phyloP scores from a whole-genome alignment of 2,888 invertebrate species.

The Limnephilus auricula region DNA sequence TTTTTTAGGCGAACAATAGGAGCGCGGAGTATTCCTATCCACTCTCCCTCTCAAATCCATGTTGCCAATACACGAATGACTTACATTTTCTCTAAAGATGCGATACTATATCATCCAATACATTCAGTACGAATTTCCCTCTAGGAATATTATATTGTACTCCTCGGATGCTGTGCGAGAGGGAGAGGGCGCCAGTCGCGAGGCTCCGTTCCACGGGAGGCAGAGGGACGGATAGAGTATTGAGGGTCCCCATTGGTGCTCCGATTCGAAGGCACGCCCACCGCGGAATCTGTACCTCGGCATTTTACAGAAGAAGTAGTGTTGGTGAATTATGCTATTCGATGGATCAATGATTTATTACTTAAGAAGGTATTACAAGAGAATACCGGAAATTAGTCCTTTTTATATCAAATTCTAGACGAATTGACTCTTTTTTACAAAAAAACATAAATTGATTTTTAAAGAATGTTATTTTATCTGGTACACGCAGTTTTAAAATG shows the following conservation, averaged over 20 bases:
- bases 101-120: slow-evolving; percentile 28
- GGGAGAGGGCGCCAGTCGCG: not conserved
- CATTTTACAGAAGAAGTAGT: not conserved
- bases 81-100: not conserved
- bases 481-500: too few species aligned
- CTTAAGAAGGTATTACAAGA: too few species aligned
- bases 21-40: not conserved
- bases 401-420: too few species aligned
- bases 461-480: too few species aligned
- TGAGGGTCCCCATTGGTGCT: slow-evolving; percentile 27
- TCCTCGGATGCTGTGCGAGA: not conserved
- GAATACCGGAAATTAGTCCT: too few species aligned
- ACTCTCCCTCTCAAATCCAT: not conserved
- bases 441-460: too few species aligned
- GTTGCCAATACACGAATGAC: slow-evolving; percentile 16
- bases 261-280: slow-evolving; percentile 18
- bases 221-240: not conserved
- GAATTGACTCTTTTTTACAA: too few species aligned
- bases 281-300: not conserved
- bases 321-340: not conserved
- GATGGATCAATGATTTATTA: not conserved
- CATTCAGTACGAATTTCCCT: slow-evolving; percentile 3
- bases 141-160: not conserved
- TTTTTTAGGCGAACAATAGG: too few species aligned
- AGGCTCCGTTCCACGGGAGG: slow-evolving; percentile 26